phyloP scores from a whole-genome alignment of 2,113 vertebrate genomes.

The Mugil cephalus region DNA sequence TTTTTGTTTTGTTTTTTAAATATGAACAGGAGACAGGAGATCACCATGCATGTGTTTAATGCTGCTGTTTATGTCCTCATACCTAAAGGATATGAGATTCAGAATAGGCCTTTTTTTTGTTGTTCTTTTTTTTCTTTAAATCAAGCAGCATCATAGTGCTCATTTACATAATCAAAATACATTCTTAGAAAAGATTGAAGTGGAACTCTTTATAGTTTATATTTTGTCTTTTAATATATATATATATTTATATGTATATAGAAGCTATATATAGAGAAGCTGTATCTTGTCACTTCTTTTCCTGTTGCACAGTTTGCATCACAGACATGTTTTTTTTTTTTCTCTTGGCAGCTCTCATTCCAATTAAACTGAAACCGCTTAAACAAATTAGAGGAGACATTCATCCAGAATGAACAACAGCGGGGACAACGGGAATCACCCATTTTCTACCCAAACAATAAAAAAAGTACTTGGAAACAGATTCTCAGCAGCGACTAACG shows the following conservation, averaged over 20 bases:
- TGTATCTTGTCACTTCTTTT: conserved; percentile 64
- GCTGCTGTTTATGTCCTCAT: conserved; percentile 62
- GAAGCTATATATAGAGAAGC: conserved; percentile 69
- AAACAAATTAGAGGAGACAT: conserved; percentile 68
- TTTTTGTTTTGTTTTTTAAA: too few species aligned
- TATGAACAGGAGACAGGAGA: conserved; percentile 73
- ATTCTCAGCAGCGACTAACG: conserved; percentile 34
- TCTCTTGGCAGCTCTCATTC: conserved; percentile 67
- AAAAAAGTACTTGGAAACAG: not conserved
- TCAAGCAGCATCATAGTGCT: conserved; percentile 73
- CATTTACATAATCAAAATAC: conserved; percentile 85
- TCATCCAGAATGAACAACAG: conserved; percentile 60
- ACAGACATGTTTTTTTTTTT: conserved; percentile 73
- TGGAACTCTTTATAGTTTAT: conserved; percentile 69
- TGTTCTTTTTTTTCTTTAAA: conserved; percentile 57
- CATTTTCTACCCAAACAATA: conserved; percentile 12
- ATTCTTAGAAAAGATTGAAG: conserved; percentile 84
- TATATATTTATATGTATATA: conserved; percentile 59
- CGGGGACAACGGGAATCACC: conserved; percentile 12
- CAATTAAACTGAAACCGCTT: conserved; percentile 51
- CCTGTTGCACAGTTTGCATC: conserved; percentile 77
- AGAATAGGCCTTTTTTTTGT: conserved; percentile 58
- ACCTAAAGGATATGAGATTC: conserved; percentile 61
- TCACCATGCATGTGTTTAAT: conserved; percentile 81
- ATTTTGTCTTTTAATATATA: conserved; percentile 70